Evolutionary conservation across 2,113 vertebrate species (phyloP).

Genomic region (Cephalopterus ornatus): DNA sequence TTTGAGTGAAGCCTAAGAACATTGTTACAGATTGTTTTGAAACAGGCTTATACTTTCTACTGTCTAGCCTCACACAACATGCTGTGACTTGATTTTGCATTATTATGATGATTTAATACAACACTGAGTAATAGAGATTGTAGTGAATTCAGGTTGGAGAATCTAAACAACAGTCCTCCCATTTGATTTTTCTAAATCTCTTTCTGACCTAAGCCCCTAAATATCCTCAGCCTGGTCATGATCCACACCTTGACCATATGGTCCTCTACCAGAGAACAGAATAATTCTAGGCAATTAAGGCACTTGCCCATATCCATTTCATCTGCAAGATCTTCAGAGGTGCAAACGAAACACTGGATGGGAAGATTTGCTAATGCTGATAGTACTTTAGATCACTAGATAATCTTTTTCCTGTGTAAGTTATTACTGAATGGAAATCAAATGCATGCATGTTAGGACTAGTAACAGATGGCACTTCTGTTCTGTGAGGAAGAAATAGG

Average conservation of each 20-base stretch:
- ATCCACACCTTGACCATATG: constrained; percentile 19
- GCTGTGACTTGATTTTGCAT: not conserved
- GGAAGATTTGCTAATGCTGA: constrained; percentile 12
- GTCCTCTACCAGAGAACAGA: not conserved
- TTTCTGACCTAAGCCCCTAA: not conserved
- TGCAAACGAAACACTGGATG: constrained; percentile 13
- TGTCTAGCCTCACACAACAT: not conserved
- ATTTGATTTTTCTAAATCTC: not conserved
- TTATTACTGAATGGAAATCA: constrained; percentile 67
- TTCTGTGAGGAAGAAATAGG: constrained; percentile 54
- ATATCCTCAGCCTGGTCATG: not conserved
- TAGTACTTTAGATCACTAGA: constrained; percentile 42
- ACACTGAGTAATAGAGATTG: not conserved
- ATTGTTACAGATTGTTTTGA: not conserved
- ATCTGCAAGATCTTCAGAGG: constrained; percentile 22
- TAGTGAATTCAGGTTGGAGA: not conserved
- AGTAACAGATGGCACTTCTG: constrained; percentile 76
- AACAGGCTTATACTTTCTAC: not conserved
- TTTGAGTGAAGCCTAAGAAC: not conserved
- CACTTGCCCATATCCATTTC: not conserved
- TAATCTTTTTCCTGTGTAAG: constrained; percentile 67
- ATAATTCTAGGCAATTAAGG: constrained; percentile 9
- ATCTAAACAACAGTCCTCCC: not conserved
- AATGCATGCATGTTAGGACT: constrained; percentile 47
- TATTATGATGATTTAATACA: not conserved